Evolutionary conservation across 2,888 invertebrate species (phyloP), one percentile per base, ranked within the genome.

Genomic region (Artemia sinica): DNA sequence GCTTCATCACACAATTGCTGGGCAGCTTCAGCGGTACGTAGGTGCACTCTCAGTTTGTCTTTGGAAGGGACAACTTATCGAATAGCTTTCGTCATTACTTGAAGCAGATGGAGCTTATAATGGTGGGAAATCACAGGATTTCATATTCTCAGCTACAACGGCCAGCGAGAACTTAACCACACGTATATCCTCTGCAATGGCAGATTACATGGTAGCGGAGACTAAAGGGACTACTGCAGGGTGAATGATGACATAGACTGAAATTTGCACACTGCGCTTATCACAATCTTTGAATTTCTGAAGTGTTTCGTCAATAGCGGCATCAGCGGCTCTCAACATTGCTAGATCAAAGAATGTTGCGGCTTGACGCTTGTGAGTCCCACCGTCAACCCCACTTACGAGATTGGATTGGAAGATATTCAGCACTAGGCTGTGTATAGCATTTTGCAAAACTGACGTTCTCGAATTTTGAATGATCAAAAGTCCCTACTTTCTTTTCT

Each of bases 271-370:
- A 1, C n/a, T 52, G 13, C n/a, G 2, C 52, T 52, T 3, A n/a
- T 52, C 3, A 52, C 52, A 52, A 13, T 52, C 52, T 52, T 52
- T 52, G 52, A 52, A 52, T n/a, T 52, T 52, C 52, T 52, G 13
- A 2, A 52, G 52, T n/a, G 3, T 2, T 52, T 52, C 52, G n/a
- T 52, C 52, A 52, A 3, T 52, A 52, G 52, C 52, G n/a, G 2
- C n/a, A 13, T 52, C 3, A 13, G n/a, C 52, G n/a, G 52, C n/a
- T 52, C 52, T 52, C n/a, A n/a, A n/a, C n/a, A n/a, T n/a, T n/a
- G n/a, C n/a, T n/a, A n/a, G n/a, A n/a, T n/a, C n/a, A n/a, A n/a
- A n/a, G n/a, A n/a, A n/a, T n/a, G n/a, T n/a, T n/a, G n/a, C n/a
- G n/a, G 58, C 58, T n/a, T 58, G 8, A 13, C 14, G 8, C 8